Conservation (phyloP, 2,888 invertebrate species). For the Petrophora chlorosata region DNA sequence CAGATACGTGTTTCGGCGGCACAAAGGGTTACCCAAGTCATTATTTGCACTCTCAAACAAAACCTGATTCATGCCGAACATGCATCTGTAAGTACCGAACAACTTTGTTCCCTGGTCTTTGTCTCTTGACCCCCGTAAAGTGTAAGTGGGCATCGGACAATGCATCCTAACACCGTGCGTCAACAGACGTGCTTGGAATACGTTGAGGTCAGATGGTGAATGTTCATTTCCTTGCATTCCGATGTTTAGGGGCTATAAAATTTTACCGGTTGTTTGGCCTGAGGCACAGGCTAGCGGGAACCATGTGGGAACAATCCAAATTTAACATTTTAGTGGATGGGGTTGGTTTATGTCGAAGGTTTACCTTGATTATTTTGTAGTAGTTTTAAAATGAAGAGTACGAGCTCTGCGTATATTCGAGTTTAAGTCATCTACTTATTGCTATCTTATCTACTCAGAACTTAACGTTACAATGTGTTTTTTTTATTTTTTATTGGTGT, state of each 20-base stretch:
- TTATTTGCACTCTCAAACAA: constrained; percentile 13
- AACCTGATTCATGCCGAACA: constrained; percentile 12
- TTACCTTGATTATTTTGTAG: no score
- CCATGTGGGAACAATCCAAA: no score
- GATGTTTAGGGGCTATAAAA: constrained; percentile 29
- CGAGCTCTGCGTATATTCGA: no score
- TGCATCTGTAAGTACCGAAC: background rate
- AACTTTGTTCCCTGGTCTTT: constrained; percentile 35
- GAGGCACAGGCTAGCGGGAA: background rate
- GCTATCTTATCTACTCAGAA: no score
- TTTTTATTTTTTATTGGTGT: no score
- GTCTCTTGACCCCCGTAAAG: constrained; percentile 43
- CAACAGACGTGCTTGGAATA: constrained; percentile 53
- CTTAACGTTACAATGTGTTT: no score
- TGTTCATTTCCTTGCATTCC: constrained; percentile 39
- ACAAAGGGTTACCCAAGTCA: background rate
- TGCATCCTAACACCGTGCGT: constrained; percentile 35
- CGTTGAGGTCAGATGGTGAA: constrained; percentile 36
- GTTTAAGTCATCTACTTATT: no score
- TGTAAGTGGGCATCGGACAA: constrained; percentile 32
- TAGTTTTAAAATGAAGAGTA: no score
- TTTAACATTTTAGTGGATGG: no score
- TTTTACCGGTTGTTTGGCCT: constrained; percentile 14
- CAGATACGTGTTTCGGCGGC: no score
- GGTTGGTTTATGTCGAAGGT: no score